Percentiles rank a stretch among this genome's conserved stretches.
Conservation (phyloP, 2,797 vertebrate genomes). For the Poecilia velifera region DNA sequence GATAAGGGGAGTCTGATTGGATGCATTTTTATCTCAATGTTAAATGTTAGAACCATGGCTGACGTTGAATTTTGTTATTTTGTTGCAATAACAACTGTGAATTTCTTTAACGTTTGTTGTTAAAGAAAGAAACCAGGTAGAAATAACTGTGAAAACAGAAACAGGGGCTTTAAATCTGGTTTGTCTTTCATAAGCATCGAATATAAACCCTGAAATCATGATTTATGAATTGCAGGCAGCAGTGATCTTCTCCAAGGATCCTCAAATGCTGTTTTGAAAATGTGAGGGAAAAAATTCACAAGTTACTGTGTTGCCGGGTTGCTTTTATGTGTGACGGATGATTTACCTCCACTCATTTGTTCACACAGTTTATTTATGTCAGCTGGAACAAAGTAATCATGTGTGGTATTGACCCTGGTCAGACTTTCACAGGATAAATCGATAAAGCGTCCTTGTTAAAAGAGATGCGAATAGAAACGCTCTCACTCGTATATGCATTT, state of each 20-base stretch:
- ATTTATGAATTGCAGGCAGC: neutral
- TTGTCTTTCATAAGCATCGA: neutral
- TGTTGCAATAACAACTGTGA: neutral
- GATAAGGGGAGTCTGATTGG: neutral
- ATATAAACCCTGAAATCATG: neutral
- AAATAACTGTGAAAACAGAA: neutral
- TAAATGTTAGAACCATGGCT: neutral
- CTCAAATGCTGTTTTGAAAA: neutral
- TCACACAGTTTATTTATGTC: constrained; percentile 1
- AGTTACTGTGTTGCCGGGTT: neutral
- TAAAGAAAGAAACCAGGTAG: neutral
- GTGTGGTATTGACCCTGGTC: constrained; percentile 44
- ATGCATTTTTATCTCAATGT: neutral
- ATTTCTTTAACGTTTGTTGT: neutral
- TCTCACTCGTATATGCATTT: neutral
- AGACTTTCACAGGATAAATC: constrained; percentile 17
- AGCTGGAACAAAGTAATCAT: constrained; percentile 43
- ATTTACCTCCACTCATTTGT: neutral
- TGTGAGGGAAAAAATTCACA: neutral
- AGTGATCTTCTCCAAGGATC: neutral
- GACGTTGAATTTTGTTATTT: neutral
- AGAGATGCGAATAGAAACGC: neutral
- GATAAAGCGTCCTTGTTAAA: constrained; percentile 26
- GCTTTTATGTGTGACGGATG: neutral
- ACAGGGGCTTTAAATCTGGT: neutral